Evolutionary conservation across 2,797 vertebrate genomes (phyloP), one percentile per base, ranked within the genome.

Genomic region (Pseudochirops corinnae): DNA sequence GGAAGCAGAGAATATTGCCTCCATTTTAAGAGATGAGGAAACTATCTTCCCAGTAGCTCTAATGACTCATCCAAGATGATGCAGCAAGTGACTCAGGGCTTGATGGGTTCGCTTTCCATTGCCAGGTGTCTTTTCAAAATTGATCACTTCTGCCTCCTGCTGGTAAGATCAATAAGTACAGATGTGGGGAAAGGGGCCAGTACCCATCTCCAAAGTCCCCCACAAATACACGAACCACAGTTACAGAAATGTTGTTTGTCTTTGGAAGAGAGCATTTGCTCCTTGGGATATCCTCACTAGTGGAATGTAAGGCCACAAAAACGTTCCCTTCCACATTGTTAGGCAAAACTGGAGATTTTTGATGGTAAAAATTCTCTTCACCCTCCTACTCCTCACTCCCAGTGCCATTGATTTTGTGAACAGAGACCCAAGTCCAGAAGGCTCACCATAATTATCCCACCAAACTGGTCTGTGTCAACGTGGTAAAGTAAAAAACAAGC

Each of bases 281-380:
- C 39, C 74, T 46, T 46, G 21, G 74, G 6, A 39, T 74, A 39
- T 39, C n/a, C 9, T 26, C n/a, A 39, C 21, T 46, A 82, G 74
- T 82, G n/a, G 7, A 7, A 24, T 10, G 10, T 46, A 82, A 26
- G 21, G 16, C 16, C n/a, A 82, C 24, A 24, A 82, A 82, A 21
- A n/a, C 4, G 4, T 24, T 5, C 52, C 55, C 92, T 29, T 95
- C 90, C 31, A 24, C 28, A 92, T 91, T 50, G 18, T 74, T 62
- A 56, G 57, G 6, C 90, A 93, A 55, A 94, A 53, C 55, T 58
- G 56, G 55, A 39, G 62, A 53, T 96, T 94, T 56, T 94, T 33
- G 4, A 52, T 91, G 91, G 82, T 1, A 52, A 93, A 29, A 5
- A 91, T 46, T 93, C n/a, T 28, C 39, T 94, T 93, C 50, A 82